Conservation (phyloP, 2,888 invertebrate species). For the Hirtodrosophila histrioides region DNA sequence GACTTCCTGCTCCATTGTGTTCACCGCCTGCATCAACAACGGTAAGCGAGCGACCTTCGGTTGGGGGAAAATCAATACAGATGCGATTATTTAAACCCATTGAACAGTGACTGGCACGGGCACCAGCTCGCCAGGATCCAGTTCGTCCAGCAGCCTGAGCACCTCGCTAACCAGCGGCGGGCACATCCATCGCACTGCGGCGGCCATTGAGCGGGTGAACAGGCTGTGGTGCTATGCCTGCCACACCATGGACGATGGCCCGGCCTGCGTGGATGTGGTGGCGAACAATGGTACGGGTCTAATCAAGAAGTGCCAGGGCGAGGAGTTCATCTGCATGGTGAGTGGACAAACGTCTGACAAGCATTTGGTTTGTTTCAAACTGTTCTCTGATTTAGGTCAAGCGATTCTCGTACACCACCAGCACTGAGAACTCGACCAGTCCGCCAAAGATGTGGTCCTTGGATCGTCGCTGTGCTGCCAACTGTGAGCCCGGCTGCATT, state of each 20-base stretch:
- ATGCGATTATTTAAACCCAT: neutral
- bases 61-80: constrained; percentile 58
- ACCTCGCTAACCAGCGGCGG: constrained; percentile 85
- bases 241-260: constrained; percentile 90
- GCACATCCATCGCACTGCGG: constrained; percentile 90
- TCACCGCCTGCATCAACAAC: constrained; percentile 67
- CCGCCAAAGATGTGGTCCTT: constrained; percentile 92
- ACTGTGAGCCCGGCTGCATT: constrained; percentile 94
- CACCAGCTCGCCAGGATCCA: constrained; percentile 75
- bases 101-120: constrained; percentile 64
- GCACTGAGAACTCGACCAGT: constrained; percentile 91
- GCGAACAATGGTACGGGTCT: constrained; percentile 86
- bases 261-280: constrained; percentile 88
- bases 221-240: constrained; percentile 93
- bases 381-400: constrained; percentile 86
- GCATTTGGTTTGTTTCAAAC: neutral
- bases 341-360: constrained; percentile 24
- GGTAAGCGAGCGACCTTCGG: constrained; percentile 54
- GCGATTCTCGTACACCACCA: constrained; percentile 92
- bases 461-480: constrained; percentile 92
- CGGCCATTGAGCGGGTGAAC: constrained; percentile 90
- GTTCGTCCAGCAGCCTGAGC: constrained; percentile 36
- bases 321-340: constrained; percentile 91
- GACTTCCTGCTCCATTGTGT: constrained; percentile 64
- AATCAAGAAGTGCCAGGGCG: constrained; percentile 90